phyloP scores from a whole-genome alignment of 2,113 vertebrate genomes.

The Platycercus adscitus region DNA sequence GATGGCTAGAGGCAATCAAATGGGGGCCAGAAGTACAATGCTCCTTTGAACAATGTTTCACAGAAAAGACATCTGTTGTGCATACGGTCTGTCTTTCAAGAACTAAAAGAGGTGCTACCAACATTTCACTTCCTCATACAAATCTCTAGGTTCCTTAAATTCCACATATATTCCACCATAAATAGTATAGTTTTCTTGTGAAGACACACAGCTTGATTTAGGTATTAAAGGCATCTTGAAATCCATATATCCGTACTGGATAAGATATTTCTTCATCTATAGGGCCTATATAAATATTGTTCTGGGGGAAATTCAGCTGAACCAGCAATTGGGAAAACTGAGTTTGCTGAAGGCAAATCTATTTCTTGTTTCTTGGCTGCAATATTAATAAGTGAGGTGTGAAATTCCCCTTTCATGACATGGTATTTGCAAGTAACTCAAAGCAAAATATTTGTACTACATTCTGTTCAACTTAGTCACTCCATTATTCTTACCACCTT shows the following conservation, averaged over 20 bases:
- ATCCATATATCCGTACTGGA: constrained; percentile 38
- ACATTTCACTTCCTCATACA: constrained; percentile 57
- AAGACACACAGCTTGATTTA: constrained; percentile 56
- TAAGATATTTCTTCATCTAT: constrained; percentile 51
- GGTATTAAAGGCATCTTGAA: constrained; percentile 55
- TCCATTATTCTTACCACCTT: constrained; percentile 30
- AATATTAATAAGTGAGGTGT: constrained; percentile 56
- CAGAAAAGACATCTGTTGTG: constrained; percentile 46
- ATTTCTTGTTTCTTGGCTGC: constrained; percentile 47
- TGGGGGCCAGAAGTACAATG: not conserved
- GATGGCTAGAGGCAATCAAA: not conserved
- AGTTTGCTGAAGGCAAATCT: constrained; percentile 23
- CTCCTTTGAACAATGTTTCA: not conserved
- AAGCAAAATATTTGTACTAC: constrained; percentile 41
- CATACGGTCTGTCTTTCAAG: constrained; percentile 11
- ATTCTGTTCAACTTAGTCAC: constrained; percentile 24
- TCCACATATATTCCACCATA: constrained; percentile 30
- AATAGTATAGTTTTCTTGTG: constrained; percentile 48
- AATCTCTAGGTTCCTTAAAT: constrained; percentile 47
- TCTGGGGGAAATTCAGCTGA: constrained; percentile 56
- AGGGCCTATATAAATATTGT: constrained; percentile 64
- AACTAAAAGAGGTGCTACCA: constrained; percentile 25
- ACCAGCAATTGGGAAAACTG: constrained; percentile 54
- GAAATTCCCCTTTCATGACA: constrained; percentile 28
- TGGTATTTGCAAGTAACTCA: constrained; percentile 29